phyloP scores from a whole-genome alignment of 2,113 vertebrate genomes.

The Neolamprologus modestus region DNA sequence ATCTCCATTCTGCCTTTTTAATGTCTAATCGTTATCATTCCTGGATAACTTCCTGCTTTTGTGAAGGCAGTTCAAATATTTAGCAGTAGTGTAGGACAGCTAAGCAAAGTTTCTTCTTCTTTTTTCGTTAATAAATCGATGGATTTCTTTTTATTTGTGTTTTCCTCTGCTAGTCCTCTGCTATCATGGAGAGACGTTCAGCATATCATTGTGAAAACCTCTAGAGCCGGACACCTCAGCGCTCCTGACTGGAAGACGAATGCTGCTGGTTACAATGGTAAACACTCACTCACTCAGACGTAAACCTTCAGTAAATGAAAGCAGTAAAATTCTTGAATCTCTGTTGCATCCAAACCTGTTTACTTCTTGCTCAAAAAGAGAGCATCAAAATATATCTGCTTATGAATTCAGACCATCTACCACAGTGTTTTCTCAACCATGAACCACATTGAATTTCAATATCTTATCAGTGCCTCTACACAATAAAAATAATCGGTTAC shows the following conservation, averaged over 20 bases:
- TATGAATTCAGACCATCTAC: neutral
- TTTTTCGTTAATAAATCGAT: neutral
- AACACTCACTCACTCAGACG: neutral
- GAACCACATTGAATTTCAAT: neutral
- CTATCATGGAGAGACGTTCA: conserved; percentile 97
- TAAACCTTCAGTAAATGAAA: neutral
- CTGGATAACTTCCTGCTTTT: neutral
- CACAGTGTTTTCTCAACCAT: neutral
- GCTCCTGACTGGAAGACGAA: conserved; percentile 99
- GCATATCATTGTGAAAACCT: conserved; percentile 98
- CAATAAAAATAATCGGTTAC: neutral
- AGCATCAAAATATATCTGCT: neutral
- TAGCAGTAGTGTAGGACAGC: neutral
- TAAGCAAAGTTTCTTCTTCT: neutral
- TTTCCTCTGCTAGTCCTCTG: conserved; percentile 74
- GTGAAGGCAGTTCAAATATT: neutral
- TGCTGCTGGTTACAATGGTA: conserved; percentile 97
- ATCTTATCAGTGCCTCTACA: neutral
- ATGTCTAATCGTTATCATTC: neutral
- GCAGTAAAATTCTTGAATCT: neutral
- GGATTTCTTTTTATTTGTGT: neutral
- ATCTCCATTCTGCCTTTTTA: neutral
- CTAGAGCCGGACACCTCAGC: conserved; percentile 91
- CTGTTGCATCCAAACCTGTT: neutral
- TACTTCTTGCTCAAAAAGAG: neutral